These are phyloP conservation scores for Drymonia ruficornis DNA, from an alignment of 2,888 invertebrate genomes.

Conservation along the genomic window DNA sequence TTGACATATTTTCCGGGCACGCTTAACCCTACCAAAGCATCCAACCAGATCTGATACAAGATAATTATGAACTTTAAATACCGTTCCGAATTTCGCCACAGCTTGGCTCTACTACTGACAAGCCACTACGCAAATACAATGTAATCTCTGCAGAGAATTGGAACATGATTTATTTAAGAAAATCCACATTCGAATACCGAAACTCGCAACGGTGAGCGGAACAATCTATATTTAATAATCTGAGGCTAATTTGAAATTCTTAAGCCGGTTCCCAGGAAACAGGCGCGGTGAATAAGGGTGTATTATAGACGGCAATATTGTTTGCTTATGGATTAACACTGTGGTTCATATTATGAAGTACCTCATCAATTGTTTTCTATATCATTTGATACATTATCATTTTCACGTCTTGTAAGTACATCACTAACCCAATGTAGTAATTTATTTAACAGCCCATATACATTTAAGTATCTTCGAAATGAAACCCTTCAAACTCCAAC, in stretches of 20 bases:
- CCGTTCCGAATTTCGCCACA: background rate
- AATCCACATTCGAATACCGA: conserved; percentile 59
- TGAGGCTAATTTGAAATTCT: conserved; percentile 49
- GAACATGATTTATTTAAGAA: conserved; percentile 64
- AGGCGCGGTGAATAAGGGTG: conserved; percentile 23
- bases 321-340: background rate
- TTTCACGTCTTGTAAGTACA: no score
- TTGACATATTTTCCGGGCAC: no score
- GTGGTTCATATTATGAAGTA: no score
- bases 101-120: conserved; percentile 8
- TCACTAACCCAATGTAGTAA: no score
- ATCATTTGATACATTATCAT: no score
- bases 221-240: conserved; percentile 56
- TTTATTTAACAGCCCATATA: no score
- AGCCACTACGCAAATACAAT: conserved; percentile 62
- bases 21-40: no score
- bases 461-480: no score
- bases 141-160: conserved; percentile 63
- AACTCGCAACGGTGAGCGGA: conserved; percentile 49
- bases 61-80: no score
- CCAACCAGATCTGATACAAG: no score
- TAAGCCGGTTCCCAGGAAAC: conserved; percentile 34
- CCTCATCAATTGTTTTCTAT: no score
- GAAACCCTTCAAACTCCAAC: background rate
- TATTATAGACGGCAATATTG: background rate